Percentiles rank a stretch among this genome's conserved stretches.
These are phyloP conservation scores for Acomys russatus DNA, from an alignment of 2,797 vertebrate genomes.

Conservation along the genomic window DNA sequence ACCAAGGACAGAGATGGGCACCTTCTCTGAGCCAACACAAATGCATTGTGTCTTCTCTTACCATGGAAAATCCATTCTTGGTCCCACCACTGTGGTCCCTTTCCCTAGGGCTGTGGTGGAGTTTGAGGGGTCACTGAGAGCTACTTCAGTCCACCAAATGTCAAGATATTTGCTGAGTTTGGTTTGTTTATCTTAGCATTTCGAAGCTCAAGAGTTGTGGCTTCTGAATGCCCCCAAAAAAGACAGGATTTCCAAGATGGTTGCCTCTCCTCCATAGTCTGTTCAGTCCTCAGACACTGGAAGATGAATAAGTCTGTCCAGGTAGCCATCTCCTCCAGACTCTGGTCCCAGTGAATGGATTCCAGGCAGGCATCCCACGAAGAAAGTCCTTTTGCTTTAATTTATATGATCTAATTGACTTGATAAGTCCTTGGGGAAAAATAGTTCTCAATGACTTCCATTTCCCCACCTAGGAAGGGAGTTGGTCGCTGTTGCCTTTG, in stretches of 20 bases:
- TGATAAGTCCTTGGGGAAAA: slow-evolving; percentile 13
- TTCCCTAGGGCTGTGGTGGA: neutral
- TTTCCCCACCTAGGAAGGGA: neutral
- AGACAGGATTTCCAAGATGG: neutral
- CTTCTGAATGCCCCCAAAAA: neutral
- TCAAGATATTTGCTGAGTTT: neutral
- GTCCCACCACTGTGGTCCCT: neutral
- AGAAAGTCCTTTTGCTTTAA: slow-evolving; percentile 20
- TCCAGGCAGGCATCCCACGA: neutral
- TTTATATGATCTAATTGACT: slow-evolving; percentile 33
- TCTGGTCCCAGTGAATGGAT: neutral
- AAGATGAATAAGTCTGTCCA: neutral
- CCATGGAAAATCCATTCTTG: neutral
- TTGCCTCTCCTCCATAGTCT: neutral
- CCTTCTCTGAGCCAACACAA: neutral
- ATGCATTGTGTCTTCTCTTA: neutral
- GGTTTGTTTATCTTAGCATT: neutral
- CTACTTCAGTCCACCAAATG: neutral
- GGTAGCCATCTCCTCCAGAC: neutral
- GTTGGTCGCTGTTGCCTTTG: neutral
- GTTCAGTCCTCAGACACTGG: neutral
- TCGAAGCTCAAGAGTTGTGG: neutral
- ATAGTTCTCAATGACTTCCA: neutral
- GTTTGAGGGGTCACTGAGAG: neutral
- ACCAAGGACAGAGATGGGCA: neutral